Evolutionary conservation across 2,113 vertebrate genomes (phyloP), one percentile per base, ranked within the genome.

Genomic region (Syrmaticus mikado): DNA sequence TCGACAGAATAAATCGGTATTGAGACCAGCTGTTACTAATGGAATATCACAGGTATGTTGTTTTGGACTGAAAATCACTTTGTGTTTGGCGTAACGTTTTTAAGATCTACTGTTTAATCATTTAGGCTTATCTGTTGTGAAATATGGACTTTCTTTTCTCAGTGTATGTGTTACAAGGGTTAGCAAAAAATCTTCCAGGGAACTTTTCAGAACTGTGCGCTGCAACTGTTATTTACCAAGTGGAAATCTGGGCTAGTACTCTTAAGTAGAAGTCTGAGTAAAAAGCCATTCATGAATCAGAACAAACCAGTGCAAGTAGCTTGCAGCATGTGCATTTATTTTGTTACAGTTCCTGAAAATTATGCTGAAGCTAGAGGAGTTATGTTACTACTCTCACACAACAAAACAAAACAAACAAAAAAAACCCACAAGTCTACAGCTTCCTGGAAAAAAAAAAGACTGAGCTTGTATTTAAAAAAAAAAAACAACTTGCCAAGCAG

Each of bases 1-100:
- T 98, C 98, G 99, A 90, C 98, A 99, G 88, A 98, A 94, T 83
- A 99, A 99, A 97, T 98, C 99, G 2, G 98, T 98, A 34, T 95
- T 98, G 92, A 99, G 99, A 93, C 98, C 99, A 25, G 98, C 98
- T 95, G 98, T 99, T 93, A 99, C 99, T 84, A 99, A 99, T 91
- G 99, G 99, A 67, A 98, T 99, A 94, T 98, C 99, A 97, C 99
- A 99, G 99, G 99, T 99, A 98, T 82, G 91, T 75, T 22, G 40
- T 83, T 22, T 52, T 46, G 71, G 66, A 13, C 21, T 71, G 62
- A 43, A 43, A 72, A 70, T 65, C 57, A 25, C 53, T 13, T 30
- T 78, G 8, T 62, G 8, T 62, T 92, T 40, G 38, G 45, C 60
- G 2, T 52, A 13, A 24, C 9, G 4, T 66, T 86, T 92, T 79